phyloP scores from a whole-genome alignment of 2,888 invertebrate species.

The Agriopis marginaria region DNA sequence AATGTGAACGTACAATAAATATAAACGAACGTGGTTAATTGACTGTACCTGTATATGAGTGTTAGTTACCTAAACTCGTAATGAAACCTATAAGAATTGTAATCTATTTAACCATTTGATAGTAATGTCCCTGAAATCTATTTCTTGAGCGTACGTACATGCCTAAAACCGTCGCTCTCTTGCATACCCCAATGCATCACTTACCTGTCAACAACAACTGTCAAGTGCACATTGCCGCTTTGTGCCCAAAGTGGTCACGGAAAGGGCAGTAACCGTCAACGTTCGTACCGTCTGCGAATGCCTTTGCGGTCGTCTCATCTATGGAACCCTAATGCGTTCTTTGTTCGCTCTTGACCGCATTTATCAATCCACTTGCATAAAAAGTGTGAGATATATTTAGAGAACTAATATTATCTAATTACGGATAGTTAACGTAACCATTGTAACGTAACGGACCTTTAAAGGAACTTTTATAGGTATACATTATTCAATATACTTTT shows the following conservation, averaged over 20 bases:
- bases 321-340: conserved; percentile 30
- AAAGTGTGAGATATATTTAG: conserved; percentile 41
- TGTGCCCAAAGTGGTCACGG: conserved; percentile 17
- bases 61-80: neutral
- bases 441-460: conserved; percentile 21
- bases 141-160: conserved; percentile 4
- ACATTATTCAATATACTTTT: too few species aligned
- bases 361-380: conserved; percentile 38
- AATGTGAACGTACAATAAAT: neutral
- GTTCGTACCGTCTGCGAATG: neutral
- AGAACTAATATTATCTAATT: conserved; percentile 50
- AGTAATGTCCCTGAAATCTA: neutral
- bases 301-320: conserved; percentile 15
- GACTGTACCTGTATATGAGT: neutral
- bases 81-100: neutral
- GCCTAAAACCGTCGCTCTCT: neutral
- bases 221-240: conserved; percentile 28
- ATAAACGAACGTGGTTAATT: neutral
- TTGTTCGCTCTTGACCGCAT: conserved; percentile 30
- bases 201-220: conserved; percentile 11
- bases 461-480: neutral
- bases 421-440: conserved; percentile 41
- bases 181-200: neutral
- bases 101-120: too few species aligned
- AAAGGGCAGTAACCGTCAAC: conserved; percentile 5